Conservation (phyloP, 2,888 invertebrate genomes). For the Dichetophora obliterata region DNA sequence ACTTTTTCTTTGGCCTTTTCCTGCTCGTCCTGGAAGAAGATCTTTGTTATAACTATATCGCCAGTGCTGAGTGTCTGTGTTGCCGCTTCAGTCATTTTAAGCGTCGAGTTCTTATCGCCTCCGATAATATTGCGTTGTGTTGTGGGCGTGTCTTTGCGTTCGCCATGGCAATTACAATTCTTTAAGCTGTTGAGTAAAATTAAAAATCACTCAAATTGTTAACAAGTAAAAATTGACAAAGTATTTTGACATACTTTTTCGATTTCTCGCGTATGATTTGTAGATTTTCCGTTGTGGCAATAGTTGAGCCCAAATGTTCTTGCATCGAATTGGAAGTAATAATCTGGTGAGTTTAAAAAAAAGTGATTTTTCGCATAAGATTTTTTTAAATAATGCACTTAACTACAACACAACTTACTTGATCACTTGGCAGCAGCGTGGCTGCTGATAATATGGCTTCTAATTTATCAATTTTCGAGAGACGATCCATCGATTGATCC, state of each 20-base stretch:
- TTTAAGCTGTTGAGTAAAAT: constrained; percentile 58
- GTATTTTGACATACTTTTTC: constrained; percentile 60
- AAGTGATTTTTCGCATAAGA: too few relatives aligned
- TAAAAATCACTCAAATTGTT: background rate
- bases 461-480: constrained; percentile 87
- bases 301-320: constrained; percentile 65
- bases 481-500: constrained; percentile 85
- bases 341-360: constrained; percentile 54
- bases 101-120: constrained; percentile 56
- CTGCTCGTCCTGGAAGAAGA: constrained; percentile 76
- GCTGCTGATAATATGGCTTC: constrained; percentile 88
- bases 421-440: constrained; percentile 77
- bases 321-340: constrained; percentile 65
- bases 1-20: constrained; percentile 72
- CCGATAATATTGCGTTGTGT: constrained; percentile 35
- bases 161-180: constrained; percentile 66
- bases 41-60: constrained; percentile 91
- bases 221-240: too few relatives aligned
- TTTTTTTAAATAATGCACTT: background rate
- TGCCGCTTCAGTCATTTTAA: constrained; percentile 73
- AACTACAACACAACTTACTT: constrained; percentile 54
- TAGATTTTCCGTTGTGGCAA: constrained; percentile 67
- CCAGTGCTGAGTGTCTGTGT: constrained; percentile 90
- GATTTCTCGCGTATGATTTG: constrained; percentile 68
- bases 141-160: constrained; percentile 60